phyloP scores from a whole-genome alignment of 1,140 invertebrate species.

The Drosophila serrata region DNA sequence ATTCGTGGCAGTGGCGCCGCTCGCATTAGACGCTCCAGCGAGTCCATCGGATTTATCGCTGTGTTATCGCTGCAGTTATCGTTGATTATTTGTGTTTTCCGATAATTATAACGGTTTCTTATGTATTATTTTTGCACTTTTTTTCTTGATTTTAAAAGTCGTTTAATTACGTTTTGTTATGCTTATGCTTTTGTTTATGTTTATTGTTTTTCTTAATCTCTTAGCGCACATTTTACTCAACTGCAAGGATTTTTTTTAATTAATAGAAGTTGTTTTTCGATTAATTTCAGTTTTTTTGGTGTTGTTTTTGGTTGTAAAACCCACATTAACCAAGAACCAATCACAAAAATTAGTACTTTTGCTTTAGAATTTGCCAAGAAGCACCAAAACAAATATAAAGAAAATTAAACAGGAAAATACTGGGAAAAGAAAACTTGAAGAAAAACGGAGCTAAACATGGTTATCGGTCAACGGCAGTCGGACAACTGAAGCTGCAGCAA shows the following conservation, averaged over 20 bases:
- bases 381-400: conserved; percentile 6
- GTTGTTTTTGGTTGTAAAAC: conserved; percentile 3
- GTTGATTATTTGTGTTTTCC: conserved; percentile 16
- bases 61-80: conserved; percentile 13
- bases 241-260: conserved; percentile 43
- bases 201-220: conserved; percentile 48
- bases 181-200: conserved; percentile 30
- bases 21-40: conserved; percentile 91
- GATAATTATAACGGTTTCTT: not conserved
- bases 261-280: not conserved
- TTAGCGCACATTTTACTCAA: conserved; percentile 66
- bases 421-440: not conserved
- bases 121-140: conserved; percentile 13
- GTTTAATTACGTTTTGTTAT: conserved; percentile 23
- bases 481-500: conserved; percentile 37
- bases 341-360: conserved; percentile 22
- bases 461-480: conserved; percentile 44
- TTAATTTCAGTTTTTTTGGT: not conserved
- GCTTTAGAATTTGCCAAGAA: conserved; percentile 66
- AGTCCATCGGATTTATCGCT: conserved; percentile 87
- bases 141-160: conserved; percentile 12
- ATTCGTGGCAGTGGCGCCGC: conserved; percentile 89
- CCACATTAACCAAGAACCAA: conserved; percentile 23
- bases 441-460: conserved; percentile 11
- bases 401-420: not conserved